Evolutionary conservation across 2,888 invertebrate species (phyloP).

Genomic region (Melinopterus prodromus): DNA sequence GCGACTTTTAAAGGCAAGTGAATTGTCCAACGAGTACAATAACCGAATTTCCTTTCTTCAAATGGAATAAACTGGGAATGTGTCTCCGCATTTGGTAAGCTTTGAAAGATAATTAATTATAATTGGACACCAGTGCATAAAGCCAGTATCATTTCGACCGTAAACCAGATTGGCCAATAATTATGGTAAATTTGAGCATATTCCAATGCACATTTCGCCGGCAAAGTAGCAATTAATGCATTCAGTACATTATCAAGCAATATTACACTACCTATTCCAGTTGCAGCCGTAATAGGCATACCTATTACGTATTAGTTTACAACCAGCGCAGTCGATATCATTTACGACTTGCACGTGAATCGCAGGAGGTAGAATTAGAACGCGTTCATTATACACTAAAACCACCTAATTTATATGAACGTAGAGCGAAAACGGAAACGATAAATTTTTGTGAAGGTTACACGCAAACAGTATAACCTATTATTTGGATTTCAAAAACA

Average conservation of each 20-base stretch:
- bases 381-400: conserved; percentile 11
- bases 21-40: no score
- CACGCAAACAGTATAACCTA: background rate
- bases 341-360: background rate
- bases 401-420: background rate
- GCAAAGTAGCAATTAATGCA: background rate
- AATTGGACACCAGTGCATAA: no score
- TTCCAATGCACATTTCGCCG: background rate
- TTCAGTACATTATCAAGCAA: background rate
- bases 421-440: background rate
- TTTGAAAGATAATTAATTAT: no score
- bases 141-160: no score
- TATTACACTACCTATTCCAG: background rate
- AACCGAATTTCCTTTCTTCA: no score
- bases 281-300: background rate
- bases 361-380: background rate
- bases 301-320: background rate
- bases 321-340: background rate
- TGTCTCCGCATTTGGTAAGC: no score
- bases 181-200: conserved; percentile 44
- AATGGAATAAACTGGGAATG: no score
- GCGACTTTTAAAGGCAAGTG: no score
- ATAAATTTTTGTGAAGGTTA: background rate
- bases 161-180: conserved; percentile 74
- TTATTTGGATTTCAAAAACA: background rate